phyloP scores from a whole-genome alignment of 2,113 vertebrate genomes.

The Myrmecobius fasciatus region DNA sequence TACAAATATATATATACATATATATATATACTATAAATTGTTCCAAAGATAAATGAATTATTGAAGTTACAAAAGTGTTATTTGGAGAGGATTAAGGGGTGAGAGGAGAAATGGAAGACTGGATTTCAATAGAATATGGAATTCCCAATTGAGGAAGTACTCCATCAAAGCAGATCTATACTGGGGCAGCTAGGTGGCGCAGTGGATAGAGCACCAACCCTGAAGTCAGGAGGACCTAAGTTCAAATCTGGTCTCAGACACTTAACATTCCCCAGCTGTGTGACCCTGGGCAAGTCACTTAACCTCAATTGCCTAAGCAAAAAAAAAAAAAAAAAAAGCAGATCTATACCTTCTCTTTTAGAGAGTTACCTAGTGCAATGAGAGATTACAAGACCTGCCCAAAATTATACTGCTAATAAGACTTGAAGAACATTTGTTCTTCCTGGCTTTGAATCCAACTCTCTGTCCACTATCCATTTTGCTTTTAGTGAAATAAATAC shows the following conservation, averaged over 20 bases:
- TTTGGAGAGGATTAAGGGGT: too few relatives aligned
- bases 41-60: background rate
- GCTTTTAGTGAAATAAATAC: background rate
- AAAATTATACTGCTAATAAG: background rate
- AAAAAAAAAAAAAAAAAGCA: too few relatives aligned
- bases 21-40: background rate
- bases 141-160: background rate
- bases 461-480: background rate
- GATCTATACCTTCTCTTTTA: background rate
- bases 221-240: too few relatives aligned
- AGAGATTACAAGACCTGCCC: background rate
- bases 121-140: background rate
- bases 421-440: background rate
- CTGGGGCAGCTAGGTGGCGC: too few relatives aligned
- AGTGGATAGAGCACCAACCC: too few relatives aligned
- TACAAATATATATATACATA: too few relatives aligned
- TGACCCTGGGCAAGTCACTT: too few relatives aligned
- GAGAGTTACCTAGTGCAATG: background rate
- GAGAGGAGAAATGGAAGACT: background rate
- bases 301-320: too few relatives aligned
- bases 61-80: background rate
- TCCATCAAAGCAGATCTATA: background rate
- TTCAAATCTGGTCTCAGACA: too few relatives aligned
- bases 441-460: background rate
- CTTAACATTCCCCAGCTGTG: too few relatives aligned